phyloP scores from a whole-genome alignment of 1,140 invertebrate species.

The Panagrolaimus sp. region DNA sequence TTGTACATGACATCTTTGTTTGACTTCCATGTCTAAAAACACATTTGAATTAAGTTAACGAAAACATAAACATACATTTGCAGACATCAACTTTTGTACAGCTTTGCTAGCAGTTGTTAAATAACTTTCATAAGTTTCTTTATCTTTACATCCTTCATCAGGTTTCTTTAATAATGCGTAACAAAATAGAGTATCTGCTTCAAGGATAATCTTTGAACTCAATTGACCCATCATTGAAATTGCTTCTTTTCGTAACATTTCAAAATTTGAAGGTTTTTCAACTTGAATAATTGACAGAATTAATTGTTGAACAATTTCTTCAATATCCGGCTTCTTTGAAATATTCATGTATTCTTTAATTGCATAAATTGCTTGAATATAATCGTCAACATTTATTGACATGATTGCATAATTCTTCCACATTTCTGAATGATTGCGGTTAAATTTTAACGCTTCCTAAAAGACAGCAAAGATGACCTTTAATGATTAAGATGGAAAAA shows the following conservation, averaged over 20 bases:
- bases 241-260: background rate
- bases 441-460: slow-evolving; percentile 81
- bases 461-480: slow-evolving; percentile 21
- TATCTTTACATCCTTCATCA: slow-evolving; percentile 4
- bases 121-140: background rate
- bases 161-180: slow-evolving; percentile 11
- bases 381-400: slow-evolving; percentile 9
- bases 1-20: background rate
- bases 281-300: background rate
- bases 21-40: background rate
- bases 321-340: background rate
- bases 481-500: background rate
- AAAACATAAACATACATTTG: background rate
- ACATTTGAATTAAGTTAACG: background rate
- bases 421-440: slow-evolving; percentile 86
- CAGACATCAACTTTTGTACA: background rate
- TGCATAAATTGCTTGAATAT: slow-evolving; percentile 1
- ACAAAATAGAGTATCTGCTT: background rate
- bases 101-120: slow-evolving; percentile 2
- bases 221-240: slow-evolving; percentile 10
- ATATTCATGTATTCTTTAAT: background rate
- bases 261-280: background rate
- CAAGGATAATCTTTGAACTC: background rate
- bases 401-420: slow-evolving; percentile 73
- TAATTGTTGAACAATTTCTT: slow-evolving; percentile 13